These are phyloP conservation scores for Peromyscus maniculatus DNA, from an alignment of 2,113 vertebrate genomes.

Conservation along the genomic window DNA sequence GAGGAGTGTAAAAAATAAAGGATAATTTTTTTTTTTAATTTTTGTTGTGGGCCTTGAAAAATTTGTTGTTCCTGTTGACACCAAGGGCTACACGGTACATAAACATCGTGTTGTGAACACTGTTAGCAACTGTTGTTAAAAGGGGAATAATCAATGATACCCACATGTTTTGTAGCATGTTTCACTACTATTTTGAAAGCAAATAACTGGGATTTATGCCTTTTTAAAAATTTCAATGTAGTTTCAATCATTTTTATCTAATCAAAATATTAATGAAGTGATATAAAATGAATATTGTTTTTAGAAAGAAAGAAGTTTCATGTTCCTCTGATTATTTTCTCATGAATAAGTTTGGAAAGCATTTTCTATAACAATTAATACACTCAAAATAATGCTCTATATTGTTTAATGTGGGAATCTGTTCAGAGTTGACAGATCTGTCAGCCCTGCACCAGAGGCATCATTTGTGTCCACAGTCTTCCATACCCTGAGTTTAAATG, in stretches of 20 bases:
- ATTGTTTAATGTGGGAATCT: background rate
- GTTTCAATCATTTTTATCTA: background rate
- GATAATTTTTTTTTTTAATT: background rate
- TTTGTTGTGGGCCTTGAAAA: background rate
- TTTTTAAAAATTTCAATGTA: background rate
- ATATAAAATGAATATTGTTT: background rate
- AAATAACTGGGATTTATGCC: background rate
- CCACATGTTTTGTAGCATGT: background rate
- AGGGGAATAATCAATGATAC: background rate
- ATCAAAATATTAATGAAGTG: background rate
- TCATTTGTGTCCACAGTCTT: background rate
- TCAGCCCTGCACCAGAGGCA: background rate
- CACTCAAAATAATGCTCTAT: background rate
- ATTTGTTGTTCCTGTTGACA: background rate
- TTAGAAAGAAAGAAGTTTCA: background rate
- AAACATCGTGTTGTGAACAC: background rate
- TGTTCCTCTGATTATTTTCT: background rate
- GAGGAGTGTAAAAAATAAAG: background rate
- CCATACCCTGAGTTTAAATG: background rate
- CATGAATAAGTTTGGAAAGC: slow-evolving; percentile 3
- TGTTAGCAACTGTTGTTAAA: background rate
- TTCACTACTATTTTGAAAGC: slow-evolving; percentile 37
- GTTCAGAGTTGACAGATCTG: background rate
- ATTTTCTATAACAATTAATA: background rate
- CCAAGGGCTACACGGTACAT: background rate